Evolutionary conservation across 92 coral and sea anemone species (phyloP), one percentile per base, ranked within the genome.

Genomic region (Galaxea fascicularis): DNA sequence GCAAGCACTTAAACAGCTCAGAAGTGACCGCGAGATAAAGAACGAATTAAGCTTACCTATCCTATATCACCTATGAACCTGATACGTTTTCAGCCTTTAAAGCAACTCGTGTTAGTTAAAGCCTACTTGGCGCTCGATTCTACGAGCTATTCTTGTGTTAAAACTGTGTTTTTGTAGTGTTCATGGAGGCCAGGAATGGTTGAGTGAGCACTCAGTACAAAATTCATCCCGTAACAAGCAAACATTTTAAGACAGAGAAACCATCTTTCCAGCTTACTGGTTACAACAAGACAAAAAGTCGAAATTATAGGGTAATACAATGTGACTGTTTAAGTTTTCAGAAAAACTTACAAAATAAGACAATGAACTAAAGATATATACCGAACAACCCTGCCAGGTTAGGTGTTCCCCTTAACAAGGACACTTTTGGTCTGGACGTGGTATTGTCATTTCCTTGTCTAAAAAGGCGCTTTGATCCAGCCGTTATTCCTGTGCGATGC

Each of bases 161-260:
- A 16, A 41, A 25, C 17, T 17, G 31, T 27, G 82, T 62, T 35
- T 47, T 77, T 60, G 71, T 31, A 53, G 71, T 77, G 72, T 52
- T 60, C 58, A 21, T 62, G 17, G 45, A 60, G 25, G 29, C 31
- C 52, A 25, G 41, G 25, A 44, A 62, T 77, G 58, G 71, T 77
- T 62, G 26, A 62, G 58, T 60, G 54, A 51, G 17, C 45, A 45
- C 30, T 16, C 80, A 75, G 54, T n/a, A 44, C 51, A 60, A 62
- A 22, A 1, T 9, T 22, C 27, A 4, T 25, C 5, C 47, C 65
- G 22, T 35, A 8, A 24, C 28, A 66, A 66, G 71, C n/a, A 30
- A 66, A 28, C 21, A 13, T 29, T 31, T 29, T 29, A 31, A 16
- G 18, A 11, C 14, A 49, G 56, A 15, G 56, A 49, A 49, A 49